A percentile compares a stretch with the other conserved stretches of the same genome.
Evolutionary conservation across 1,140 invertebrate species (phyloP).

Genomic region (Brachionus plicatilis): DNA sequence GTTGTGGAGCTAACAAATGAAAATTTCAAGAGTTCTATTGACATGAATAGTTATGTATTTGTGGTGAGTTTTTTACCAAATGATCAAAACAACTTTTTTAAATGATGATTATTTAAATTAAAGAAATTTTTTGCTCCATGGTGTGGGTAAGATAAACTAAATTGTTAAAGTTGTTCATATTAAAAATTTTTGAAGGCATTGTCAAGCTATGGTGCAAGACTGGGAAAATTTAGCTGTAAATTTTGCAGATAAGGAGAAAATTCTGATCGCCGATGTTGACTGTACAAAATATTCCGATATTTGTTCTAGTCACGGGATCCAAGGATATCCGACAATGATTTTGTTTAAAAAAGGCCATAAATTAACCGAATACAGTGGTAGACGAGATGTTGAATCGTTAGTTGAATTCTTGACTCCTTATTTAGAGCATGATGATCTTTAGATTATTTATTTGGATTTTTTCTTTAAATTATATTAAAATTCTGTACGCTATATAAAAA

Average conservation of each 20-base stretch:
- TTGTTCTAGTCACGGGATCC: background rate
- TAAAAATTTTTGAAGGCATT: background rate
- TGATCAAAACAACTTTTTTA: background rate
- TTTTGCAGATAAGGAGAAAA: background rate
- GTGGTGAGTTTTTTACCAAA: background rate
- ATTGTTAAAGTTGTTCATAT: background rate
- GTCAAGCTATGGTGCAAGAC: background rate
- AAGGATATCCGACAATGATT: background rate
- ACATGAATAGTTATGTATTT: background rate
- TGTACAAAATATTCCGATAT: background rate
- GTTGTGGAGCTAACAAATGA: background rate
- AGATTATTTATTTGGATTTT: background rate
- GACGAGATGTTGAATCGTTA: background rate
- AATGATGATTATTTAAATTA: background rate
- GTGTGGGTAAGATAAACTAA: conserved; percentile 1
- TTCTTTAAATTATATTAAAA: background rate
- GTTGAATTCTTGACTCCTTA: conserved; percentile 10
- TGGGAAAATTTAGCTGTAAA: conserved; percentile 8
- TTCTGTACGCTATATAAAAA: background rate
- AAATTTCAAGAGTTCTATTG: background rate
- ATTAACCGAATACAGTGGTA: background rate
- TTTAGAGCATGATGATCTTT: conserved; percentile 23
- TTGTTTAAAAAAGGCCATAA: background rate
- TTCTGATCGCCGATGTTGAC: background rate
- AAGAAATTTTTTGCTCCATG: conserved; percentile 34